Percentiles rank a stretch among this genome's conserved stretches.
phyloP scores from a whole-genome alignment of 2,888 invertebrate genomes.

The Paralinhomoeus sp. region DNA sequence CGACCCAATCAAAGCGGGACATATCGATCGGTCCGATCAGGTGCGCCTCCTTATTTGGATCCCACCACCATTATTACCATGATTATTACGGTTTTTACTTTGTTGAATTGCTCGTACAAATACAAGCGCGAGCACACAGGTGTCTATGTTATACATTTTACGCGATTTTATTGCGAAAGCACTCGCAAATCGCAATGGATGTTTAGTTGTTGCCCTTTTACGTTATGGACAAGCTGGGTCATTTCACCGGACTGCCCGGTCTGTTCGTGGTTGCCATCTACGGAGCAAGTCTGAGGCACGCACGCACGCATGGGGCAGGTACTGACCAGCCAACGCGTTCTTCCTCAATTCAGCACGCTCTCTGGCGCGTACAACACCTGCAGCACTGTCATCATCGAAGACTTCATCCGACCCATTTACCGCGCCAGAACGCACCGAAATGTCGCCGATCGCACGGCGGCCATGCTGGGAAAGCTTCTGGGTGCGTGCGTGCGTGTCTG shows the following conservation, averaged over 20 bases:
- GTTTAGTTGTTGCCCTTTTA: conserved; percentile 12
- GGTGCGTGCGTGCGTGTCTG: neutral
- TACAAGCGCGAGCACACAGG: too few species aligned
- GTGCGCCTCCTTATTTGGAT: neutral
- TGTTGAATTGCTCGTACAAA: too few species aligned
- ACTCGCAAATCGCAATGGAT: neutral
- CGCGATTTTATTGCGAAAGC: too few species aligned
- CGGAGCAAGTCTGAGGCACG: conserved; percentile 13
- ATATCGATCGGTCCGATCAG: conserved; percentile 4
- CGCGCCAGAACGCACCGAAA: neutral
- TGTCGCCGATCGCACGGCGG: neutral
- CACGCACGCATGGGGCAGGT: too few species aligned
- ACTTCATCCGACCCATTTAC: conserved; percentile 8
- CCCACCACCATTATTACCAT: too few species aligned
- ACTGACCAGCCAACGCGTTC: too few species aligned
- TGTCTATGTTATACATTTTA: too few species aligned
- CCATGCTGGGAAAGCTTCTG: neutral
- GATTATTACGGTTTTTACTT: too few species aligned
- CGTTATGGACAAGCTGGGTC: conserved; percentile 12
- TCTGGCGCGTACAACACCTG: conserved; percentile 15
- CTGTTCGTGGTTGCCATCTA: conserved; percentile 15
- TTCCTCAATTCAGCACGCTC: conserved; percentile 13
- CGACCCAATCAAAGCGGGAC: conserved; percentile 9
- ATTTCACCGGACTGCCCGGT: conserved; percentile 13
- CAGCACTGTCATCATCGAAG: conserved; percentile 15